These are phyloP conservation scores for Threskiornis aethiopicus DNA, from an alignment of 2,797 vertebrate genomes.

Conservation along the genomic window DNA sequence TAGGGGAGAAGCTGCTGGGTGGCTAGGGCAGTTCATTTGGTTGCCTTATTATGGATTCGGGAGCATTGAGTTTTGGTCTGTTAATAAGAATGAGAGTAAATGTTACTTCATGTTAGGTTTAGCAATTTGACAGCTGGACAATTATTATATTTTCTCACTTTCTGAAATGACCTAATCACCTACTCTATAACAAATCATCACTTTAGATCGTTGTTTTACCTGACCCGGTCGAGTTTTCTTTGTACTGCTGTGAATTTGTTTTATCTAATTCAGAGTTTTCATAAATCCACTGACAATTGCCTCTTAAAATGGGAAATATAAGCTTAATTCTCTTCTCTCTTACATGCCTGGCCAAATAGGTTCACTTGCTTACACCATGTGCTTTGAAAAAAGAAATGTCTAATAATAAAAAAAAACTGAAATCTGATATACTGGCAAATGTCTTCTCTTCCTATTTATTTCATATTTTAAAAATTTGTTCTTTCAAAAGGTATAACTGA, in stretches of 20 bases:
- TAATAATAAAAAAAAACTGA: not conserved
- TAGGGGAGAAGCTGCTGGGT: not conserved
- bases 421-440: not conserved
- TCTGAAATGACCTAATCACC: constrained; percentile 41
- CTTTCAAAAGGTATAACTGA: not conserved
- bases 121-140: not conserved
- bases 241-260: not conserved
- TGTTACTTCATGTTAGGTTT: not conserved
- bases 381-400: not conserved
- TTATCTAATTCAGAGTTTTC: not conserved
- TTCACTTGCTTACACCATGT: not conserved
- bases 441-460: not conserved
- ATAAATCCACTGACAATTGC: not conserved
- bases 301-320: not conserved
- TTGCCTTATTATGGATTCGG: not conserved
- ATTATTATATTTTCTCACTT: constrained; percentile 1
- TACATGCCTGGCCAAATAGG: not conserved
- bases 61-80: not conserved
- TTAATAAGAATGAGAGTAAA: not conserved
- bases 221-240: not conserved
- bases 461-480: not conserved
- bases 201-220: not conserved
- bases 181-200: not conserved
- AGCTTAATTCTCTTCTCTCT: not conserved
- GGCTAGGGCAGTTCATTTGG: not conserved